phyloP scores from a whole-genome alignment of 2,113 vertebrate genomes.

The Bothrops jararaca region DNA sequence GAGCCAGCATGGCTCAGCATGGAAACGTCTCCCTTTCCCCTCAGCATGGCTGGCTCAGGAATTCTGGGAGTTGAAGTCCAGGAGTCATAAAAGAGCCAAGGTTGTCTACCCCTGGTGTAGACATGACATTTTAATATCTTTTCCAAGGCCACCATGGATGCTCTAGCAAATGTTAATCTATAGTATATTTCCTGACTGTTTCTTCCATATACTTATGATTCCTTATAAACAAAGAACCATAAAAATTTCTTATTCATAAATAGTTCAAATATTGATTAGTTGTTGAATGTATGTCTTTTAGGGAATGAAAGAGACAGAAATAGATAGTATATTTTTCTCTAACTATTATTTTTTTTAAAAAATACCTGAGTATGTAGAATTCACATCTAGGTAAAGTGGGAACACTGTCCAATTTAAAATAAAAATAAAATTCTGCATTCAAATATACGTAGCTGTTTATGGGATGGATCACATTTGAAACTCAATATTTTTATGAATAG shows the following conservation, averaged over 20 bases:
- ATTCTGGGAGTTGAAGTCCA: too few species aligned
- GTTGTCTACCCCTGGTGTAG: too few species aligned
- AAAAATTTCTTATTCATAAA: neutral
- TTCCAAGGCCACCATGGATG: neutral
- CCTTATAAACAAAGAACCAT: neutral
- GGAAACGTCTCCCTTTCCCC: too few species aligned
- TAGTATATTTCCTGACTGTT: neutral
- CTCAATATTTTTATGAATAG: neutral
- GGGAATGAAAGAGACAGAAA: neutral
- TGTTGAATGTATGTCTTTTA: neutral
- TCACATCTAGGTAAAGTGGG: neutral
- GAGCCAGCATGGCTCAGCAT: too few species aligned
- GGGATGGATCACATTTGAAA: neutral
- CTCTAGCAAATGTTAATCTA: neutral
- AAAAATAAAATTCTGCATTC: neutral
- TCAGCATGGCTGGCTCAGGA: too few species aligned
- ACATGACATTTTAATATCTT: neutral
- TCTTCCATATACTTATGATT: neutral
- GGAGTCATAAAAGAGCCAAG: too few species aligned
- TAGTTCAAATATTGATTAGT: neutral
- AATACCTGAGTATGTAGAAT: neutral
- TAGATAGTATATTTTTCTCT: neutral
- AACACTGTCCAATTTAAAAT: neutral
- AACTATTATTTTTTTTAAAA: neutral
- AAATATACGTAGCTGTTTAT: neutral